Conservation (phyloP, 2,888 invertebrate species). For the Sicus ferrugineus region DNA sequence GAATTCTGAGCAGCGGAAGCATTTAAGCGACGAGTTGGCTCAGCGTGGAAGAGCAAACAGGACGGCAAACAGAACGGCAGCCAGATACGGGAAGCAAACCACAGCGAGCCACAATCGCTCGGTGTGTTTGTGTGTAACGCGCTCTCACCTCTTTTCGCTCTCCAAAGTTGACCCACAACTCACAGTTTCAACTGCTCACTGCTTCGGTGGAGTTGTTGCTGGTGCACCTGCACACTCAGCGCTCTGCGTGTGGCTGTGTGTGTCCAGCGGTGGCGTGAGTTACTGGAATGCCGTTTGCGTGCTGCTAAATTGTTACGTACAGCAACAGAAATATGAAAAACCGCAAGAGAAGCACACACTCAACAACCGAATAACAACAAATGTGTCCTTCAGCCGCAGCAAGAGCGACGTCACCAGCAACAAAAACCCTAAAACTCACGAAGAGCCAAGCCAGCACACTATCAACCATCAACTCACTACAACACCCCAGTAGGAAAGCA, state of each 20-base stretch:
- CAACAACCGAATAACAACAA: slow-evolving; percentile 17
- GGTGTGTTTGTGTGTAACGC: not conserved
- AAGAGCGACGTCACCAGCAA: not conserved
- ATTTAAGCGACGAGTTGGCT: slow-evolving; percentile 14
- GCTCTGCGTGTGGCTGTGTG: not conserved
- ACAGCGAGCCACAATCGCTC: slow-evolving; percentile 7
- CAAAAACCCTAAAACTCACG: too few relatives aligned
- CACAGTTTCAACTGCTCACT: not conserved
- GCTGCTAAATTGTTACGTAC: not conserved
- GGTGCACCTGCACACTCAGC: too few relatives aligned
- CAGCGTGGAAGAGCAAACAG: not conserved
- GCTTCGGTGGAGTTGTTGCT: not conserved
- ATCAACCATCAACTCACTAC: too few relatives aligned
- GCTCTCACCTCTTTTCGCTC: not conserved
- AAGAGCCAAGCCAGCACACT: too few relatives aligned
- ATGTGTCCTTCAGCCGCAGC: slow-evolving; percentile 10
- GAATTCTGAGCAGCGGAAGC: slow-evolving; percentile 18
- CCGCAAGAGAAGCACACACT: not conserved
- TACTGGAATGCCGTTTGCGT: not conserved
- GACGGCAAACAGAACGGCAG: not conserved
- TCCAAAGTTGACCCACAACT: not conserved
- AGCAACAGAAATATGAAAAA: not conserved
- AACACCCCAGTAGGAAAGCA: too few relatives aligned
- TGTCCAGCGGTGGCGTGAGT: not conserved
- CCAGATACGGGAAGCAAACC: not conserved